These are phyloP conservation scores for Hesperophylax magnus DNA, from an alignment of 1,140 invertebrate species.

Conservation along the genomic window DNA sequence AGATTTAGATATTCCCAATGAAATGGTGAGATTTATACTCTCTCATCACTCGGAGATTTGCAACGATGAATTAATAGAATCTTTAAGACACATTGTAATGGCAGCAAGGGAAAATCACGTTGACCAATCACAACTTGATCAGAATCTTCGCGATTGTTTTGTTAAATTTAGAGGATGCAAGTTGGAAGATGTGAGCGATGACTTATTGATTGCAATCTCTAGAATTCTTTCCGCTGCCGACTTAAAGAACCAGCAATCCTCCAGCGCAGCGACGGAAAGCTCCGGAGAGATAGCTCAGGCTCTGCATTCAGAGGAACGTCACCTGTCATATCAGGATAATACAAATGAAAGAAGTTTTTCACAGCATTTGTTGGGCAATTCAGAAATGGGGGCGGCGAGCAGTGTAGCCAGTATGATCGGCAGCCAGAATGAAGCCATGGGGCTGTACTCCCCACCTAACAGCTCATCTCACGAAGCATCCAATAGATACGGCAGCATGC, in stretches of 20 bases:
- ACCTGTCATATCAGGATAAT: constrained; percentile 23
- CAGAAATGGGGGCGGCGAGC: background rate
- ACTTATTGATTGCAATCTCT: constrained; percentile 65
- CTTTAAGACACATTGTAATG: constrained; percentile 62
- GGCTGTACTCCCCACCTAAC: background rate
- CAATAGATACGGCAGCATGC: constrained; percentile 17
- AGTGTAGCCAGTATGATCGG: constrained; percentile 6
- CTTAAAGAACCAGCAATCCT: background rate
- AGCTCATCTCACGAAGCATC: constrained; percentile 21
- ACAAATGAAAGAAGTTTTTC: constrained; percentile 13
- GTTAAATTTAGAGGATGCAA: constrained; percentile 65
- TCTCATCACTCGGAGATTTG: constrained; percentile 64
- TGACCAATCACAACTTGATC: constrained; percentile 59
- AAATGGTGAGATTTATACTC: constrained; percentile 67
- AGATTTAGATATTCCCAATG: constrained; percentile 63
- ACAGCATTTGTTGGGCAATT: constrained; percentile 3
- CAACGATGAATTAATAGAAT: constrained; percentile 63
- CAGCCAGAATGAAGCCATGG: constrained; percentile 27
- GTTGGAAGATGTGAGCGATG: constrained; percentile 65
- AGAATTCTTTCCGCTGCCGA: constrained; percentile 56
- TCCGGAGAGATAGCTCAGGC: background rate
- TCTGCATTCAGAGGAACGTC: background rate
- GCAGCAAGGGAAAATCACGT: constrained; percentile 58
- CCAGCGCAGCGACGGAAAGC: background rate
- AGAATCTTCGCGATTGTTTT: constrained; percentile 62